Evolutionary conservation across 2,888 invertebrate species (phyloP).

Genomic region (Epinotia nisella): DNA sequence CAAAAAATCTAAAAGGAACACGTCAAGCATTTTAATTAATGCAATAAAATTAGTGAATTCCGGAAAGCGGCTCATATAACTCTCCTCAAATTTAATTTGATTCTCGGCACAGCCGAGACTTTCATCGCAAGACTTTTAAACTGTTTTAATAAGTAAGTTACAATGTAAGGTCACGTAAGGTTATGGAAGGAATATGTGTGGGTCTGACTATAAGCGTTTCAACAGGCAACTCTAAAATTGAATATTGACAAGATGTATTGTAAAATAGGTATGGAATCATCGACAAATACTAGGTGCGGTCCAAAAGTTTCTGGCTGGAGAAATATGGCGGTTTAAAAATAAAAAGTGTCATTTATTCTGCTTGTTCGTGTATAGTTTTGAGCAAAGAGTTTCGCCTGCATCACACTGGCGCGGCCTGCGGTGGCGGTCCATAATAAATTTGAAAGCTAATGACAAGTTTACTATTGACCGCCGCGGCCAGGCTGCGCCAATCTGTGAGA

Average conservation of each 20-base stretch:
- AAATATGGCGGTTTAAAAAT: too few species aligned
- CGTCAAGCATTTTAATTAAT: slow-evolving; percentile 38
- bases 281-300: too few species aligned
- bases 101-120: slow-evolving; percentile 26
- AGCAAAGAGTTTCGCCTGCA: too few species aligned
- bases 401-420: too few species aligned
- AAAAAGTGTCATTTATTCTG: too few species aligned
- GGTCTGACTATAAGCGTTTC: background rate
- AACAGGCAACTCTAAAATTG: background rate
- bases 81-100: slow-evolving; percentile 42
- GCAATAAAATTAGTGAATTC: slow-evolving; percentile 40
- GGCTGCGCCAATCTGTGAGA: too few species aligned
- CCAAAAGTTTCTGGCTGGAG: too few species aligned
- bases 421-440: too few species aligned
- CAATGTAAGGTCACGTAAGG: slow-evolving; percentile 12
- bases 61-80: slow-evolving; percentile 36
- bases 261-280: background rate
- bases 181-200: slow-evolving; percentile 1
- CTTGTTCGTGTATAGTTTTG: too few species aligned
- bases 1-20: slow-evolving; percentile 14
- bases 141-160: slow-evolving; percentile 27
- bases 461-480: too few species aligned
- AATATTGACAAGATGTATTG: background rate
- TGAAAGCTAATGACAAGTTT: too few species aligned
- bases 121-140: slow-evolving; percentile 28